Evolutionary conservation across 2,888 invertebrate species (phyloP), one percentile per base, ranked within the genome.

Genomic region (Anthophora plumipes): DNA sequence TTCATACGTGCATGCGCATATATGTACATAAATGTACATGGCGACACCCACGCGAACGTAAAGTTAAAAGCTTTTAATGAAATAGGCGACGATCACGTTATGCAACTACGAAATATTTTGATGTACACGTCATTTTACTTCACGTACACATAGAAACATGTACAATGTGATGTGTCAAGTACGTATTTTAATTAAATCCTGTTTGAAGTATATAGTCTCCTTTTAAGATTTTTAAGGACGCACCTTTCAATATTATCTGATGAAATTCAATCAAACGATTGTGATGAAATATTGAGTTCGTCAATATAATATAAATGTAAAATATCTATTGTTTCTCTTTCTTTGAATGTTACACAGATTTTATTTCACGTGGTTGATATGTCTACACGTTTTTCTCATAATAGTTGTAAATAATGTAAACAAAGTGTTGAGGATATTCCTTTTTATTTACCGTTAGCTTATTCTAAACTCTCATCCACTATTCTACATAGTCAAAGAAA

Each of bases 131-230:
- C 55, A 61, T 69, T 55, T 61, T n/a, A 31, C 11, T 39, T 43
- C 9, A 9, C 3, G 17, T 1, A 12, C 17, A 17, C 8, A 31
- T 0, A 9, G n/a, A 39, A 9, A n/a, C 31, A 31, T 3, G 25
- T 3, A 14, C 37, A 12, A 12, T 12, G 39, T 17, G 17, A 1
- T 17, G 14, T 9, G 9, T 11, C 14, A 5, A 17, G n/a, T 14
- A 14, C 41, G 60, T 14, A 22, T 59, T 60, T 60, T n/a, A 64
- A 71, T 59, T 71, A 50, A 71, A 75, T 68, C 61, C 54, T 61
- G 8, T 64, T 54, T 25, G 52, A n/a, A 20, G 25, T 41, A 25
- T 43, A 50, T 64, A 6, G 25, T 11, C 17, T 46, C 11, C 39
- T 48, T 22, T 6, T 48, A 57, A 48, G 31, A n/a, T 20, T 67